Evolutionary conservation across 2,888 invertebrate species (phyloP).

Genomic region (Buathra laborator): DNA sequence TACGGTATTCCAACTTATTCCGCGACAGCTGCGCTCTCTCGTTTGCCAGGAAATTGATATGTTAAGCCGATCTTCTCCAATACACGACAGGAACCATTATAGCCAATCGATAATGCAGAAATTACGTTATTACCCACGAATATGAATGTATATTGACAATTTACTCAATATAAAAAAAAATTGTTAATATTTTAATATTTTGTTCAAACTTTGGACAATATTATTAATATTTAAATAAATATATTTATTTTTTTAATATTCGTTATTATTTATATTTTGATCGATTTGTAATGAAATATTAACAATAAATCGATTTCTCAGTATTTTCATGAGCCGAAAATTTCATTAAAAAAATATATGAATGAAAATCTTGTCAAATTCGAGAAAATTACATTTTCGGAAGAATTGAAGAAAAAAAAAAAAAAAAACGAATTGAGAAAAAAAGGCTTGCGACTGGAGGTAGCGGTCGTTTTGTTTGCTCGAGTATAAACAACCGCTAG

Average conservation of each 20-base stretch:
- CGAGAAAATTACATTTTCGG: no score
- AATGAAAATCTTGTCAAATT: not conserved
- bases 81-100: not conserved
- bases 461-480: conserved; percentile 3
- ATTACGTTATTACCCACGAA: not conserved
- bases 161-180: not conserved
- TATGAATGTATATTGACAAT: not conserved
- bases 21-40: conserved; percentile 4
- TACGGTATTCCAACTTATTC: conserved; percentile 29
- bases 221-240: not conserved
- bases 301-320: not conserved
- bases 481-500: conserved; percentile 5
- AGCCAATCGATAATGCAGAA: not conserved
- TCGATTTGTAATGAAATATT: not conserved
- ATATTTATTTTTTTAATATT: no score
- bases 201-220: not conserved
- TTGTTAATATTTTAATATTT: not conserved
- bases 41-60: conserved; percentile 36
- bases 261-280: no score
- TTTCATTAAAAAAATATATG: not conserved
- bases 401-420: no score
- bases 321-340: not conserved
- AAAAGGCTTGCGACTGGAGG: not conserved
- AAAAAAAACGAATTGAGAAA: not conserved
- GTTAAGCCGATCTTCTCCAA: conserved; percentile 5